A percentile compares a stretch with the other conserved stretches of the same genome.
These are phyloP conservation scores for Cyprinella venusta DNA, from an alignment of 2,797 vertebrate species.

Conservation along the genomic window DNA sequence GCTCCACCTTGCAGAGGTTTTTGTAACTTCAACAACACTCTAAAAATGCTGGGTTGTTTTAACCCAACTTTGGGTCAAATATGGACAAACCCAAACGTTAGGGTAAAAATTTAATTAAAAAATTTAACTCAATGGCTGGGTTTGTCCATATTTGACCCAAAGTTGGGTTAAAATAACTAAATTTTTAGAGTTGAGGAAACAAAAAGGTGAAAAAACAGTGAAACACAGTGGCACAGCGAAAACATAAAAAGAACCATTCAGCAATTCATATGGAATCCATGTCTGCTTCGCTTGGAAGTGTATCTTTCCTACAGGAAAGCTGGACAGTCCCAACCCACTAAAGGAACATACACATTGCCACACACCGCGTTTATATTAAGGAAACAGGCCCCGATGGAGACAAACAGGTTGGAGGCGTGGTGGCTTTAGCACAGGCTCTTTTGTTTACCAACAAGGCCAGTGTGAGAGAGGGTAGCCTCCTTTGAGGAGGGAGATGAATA, in stretches of 20 bases:
- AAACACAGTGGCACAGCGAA: neutral
- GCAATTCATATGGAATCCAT: conserved; percentile 12
- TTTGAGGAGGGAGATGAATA: conserved; percentile 16
- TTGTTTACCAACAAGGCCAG: conserved; percentile 40
- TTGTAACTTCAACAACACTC: neutral
- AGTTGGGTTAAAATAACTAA: too few relatives aligned
- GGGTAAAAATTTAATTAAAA: too few relatives aligned
- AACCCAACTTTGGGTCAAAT: too few relatives aligned
- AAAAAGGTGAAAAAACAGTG: neutral
- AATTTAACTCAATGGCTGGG: too few relatives aligned
- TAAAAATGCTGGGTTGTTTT: too few relatives aligned
- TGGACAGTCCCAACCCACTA: conserved; percentile 26
- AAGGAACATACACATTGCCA: conserved; percentile 14
- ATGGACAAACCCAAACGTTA: too few relatives aligned
- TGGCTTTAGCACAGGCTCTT: conserved; percentile 7
- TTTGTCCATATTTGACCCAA: too few relatives aligned
- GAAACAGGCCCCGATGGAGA: neutral
- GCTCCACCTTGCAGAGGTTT: neutral
- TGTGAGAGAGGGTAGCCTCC: conserved; percentile 13
- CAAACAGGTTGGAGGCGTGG: conserved; percentile 28
- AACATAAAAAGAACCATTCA: conserved; percentile 11
- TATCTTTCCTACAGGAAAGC: conserved; percentile 1
- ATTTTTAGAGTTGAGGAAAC: too few relatives aligned
- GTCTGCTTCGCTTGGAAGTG: neutral
- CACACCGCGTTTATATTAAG: neutral